These are phyloP conservation scores for Andricus quercusramuli DNA, from an alignment of 2,888 invertebrate species.

Conservation along the genomic window DNA sequence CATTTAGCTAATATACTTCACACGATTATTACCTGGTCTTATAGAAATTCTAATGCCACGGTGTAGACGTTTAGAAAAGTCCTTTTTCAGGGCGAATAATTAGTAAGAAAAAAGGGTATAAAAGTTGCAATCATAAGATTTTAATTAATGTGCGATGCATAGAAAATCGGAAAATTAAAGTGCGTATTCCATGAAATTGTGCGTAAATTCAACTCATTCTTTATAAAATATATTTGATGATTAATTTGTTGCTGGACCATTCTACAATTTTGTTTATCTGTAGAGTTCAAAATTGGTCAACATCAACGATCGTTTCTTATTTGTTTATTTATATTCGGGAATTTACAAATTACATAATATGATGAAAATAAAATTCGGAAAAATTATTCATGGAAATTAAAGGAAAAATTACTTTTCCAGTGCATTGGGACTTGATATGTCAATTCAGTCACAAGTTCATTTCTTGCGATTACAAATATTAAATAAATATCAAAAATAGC, in stretches of 20 bases:
- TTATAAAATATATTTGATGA: constrained; percentile 9
- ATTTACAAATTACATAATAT: background rate
- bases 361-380: background rate
- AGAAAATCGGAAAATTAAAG: constrained; percentile 31
- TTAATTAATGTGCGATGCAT: background rate
- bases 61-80: constrained; percentile 40
- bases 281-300: constrained; percentile 31
- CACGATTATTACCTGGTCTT: constrained; percentile 32
- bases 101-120: constrained; percentile 6
- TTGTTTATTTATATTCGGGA: background rate
- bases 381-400: background rate
- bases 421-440: constrained; percentile 34
- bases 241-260: background rate
- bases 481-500: constrained; percentile 36
- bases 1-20: constrained; percentile 37
- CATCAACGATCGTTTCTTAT: constrained; percentile 5
- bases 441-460: constrained; percentile 26
- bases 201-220: constrained; percentile 29
- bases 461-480: background rate
- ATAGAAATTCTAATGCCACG: constrained; percentile 37
- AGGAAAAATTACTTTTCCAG: background rate
- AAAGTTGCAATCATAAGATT: constrained; percentile 28
- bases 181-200: constrained; percentile 36
- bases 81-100: constrained; percentile 16
- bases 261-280: background rate